These are phyloP conservation scores for Actinia equina DNA, from an alignment of 64 coral and sea anemone genomes.

Conservation along the genomic window DNA sequence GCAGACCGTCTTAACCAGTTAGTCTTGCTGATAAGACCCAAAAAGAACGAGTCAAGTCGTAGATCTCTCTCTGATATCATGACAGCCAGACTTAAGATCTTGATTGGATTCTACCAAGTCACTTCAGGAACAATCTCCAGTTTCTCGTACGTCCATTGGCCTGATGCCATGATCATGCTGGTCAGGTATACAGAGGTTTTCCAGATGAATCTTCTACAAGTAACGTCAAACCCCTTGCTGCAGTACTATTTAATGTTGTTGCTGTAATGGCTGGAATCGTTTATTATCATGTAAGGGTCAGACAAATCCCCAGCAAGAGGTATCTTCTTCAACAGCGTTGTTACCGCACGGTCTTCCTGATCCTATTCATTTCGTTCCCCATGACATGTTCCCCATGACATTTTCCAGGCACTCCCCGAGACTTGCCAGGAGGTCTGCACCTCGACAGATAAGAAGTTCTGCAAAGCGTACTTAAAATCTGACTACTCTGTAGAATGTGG, in stretches of 20 bases:
- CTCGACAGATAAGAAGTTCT: not conserved
- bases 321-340: conserved; percentile 9
- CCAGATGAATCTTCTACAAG: conserved; percentile 46
- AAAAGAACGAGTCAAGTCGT: not conserved
- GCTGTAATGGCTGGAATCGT: not conserved
- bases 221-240: not conserved
- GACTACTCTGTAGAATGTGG: conserved; percentile 39
- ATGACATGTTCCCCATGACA: conserved; percentile 23
- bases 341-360: conserved; percentile 23
- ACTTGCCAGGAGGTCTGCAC: conserved; percentile 52
- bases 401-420: conserved; percentile 33
- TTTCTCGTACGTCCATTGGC: conserved; percentile 59
- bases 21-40: not conserved
- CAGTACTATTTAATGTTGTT: conserved; percentile 7
- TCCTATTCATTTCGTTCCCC: conserved; percentile 35
- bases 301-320: not conserved
- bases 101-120: conserved; percentile 64
- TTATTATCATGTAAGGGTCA: conserved; percentile 28
- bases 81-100: conserved; percentile 20
- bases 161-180: conserved; percentile 35
- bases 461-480: conserved; percentile 29
- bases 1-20: too few species aligned
- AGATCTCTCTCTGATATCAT: conserved; percentile 26
- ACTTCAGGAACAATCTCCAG: conserved; percentile 40
- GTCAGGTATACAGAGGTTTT: conserved; percentile 42